Evolutionary conservation across 2,888 invertebrate species (phyloP).

Genomic region (Hecatera dysodea): DNA sequence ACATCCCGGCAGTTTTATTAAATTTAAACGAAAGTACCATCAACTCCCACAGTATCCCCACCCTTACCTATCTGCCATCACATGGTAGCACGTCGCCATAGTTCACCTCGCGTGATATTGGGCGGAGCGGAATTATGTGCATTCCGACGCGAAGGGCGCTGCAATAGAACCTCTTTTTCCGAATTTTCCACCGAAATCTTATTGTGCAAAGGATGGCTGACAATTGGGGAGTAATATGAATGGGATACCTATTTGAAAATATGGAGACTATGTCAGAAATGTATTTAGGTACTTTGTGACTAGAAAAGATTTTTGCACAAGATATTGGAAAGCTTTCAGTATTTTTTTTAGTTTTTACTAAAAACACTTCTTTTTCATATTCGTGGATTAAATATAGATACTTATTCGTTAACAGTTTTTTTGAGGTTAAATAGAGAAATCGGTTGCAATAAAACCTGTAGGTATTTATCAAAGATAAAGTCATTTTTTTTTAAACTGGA

Average conservation of each 20-base stretch:
- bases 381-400: no score
- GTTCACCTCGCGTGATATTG: slow-evolving; percentile 78
- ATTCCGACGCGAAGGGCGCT: slow-evolving; percentile 73
- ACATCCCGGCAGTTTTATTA: background rate
- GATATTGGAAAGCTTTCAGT: background rate
- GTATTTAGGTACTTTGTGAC: background rate
- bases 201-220: slow-evolving; percentile 49
- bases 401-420: no score
- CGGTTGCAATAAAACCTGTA: no score
- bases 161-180: slow-evolving; percentile 64
- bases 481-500: no score
- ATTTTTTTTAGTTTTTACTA: no score
- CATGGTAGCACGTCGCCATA: slow-evolving; percentile 72
- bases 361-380: no score
- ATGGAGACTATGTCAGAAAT: background rate
- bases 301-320: background rate
- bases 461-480: no score
- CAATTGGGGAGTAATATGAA: slow-evolving; percentile 24
- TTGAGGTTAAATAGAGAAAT: no score
- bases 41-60: slow-evolving; percentile 17
- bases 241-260: slow-evolving; percentile 9
- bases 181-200: slow-evolving; percentile 38
- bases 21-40: background rate
- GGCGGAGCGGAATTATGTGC: slow-evolving; percentile 78
- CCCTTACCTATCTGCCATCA: slow-evolving; percentile 44